Percentiles rank a stretch among this genome's conserved stretches.
phyloP scores from a whole-genome alignment of 1,140 invertebrate genomes.

The Saccostrea echinata region DNA sequence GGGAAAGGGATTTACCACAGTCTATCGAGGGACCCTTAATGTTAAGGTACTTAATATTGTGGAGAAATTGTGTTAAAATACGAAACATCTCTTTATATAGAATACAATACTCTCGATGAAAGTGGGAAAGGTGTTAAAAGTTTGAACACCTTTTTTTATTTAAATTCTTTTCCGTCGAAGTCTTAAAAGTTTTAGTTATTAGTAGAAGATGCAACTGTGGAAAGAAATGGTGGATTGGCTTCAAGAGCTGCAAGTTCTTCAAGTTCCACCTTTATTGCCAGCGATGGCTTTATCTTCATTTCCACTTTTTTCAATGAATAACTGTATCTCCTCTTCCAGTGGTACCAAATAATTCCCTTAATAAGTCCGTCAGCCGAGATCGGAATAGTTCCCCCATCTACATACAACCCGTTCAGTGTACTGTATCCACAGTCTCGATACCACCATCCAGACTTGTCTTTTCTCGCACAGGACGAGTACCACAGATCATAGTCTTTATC shows the following conservation, averaged over 20 bases:
- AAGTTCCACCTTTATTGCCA: slow-evolving; percentile 58
- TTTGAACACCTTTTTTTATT: too few species aligned
- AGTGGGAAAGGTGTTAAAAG: too few species aligned
- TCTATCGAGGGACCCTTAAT: slow-evolving; percentile 74
- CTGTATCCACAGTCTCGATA: slow-evolving; percentile 84
- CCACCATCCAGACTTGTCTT: slow-evolving; percentile 84
- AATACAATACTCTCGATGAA: too few species aligned
- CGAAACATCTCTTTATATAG: too few species aligned
- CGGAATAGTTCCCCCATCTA: slow-evolving; percentile 64
- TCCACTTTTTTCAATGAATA: slow-evolving; percentile 80
- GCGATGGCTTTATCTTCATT: slow-evolving; percentile 79
- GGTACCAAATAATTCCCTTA: slow-evolving; percentile 84
- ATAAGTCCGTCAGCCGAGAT: slow-evolving; percentile 69
- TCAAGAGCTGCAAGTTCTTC: slow-evolving; percentile 39
- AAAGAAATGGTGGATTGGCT: not conserved
- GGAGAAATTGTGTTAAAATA: not conserved
- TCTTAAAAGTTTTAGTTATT: not conserved
- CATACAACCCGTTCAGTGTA: slow-evolving; percentile 84
- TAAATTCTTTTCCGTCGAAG: too few species aligned
- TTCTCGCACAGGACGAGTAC: slow-evolving; percentile 84
- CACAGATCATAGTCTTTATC: slow-evolving; percentile 84
- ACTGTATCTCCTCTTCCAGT: slow-evolving; percentile 81
- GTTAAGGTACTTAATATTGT: slow-evolving; percentile 74
- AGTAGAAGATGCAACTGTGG: not conserved
- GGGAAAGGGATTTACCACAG: slow-evolving; percentile 70